Conservation (phyloP, 2,113 vertebrate genomes). For the Istiophorus platypterus region DNA sequence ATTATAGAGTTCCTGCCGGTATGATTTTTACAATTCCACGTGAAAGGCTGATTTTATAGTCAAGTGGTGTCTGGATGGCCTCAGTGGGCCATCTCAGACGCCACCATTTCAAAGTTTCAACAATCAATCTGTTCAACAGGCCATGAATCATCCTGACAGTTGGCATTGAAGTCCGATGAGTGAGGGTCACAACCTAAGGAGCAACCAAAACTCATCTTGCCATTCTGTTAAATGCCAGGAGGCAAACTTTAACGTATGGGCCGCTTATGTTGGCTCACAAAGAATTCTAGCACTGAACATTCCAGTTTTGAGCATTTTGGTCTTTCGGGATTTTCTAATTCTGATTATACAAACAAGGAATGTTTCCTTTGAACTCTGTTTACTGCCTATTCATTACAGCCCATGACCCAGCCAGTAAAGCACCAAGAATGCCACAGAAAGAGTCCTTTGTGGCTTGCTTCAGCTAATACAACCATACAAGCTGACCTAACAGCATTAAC, state of each 20-base stretch:
- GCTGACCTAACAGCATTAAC: constrained; percentile 39
- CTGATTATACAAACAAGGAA: constrained; percentile 41
- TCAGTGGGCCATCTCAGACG: background rate
- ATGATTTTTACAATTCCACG: constrained; percentile 7
- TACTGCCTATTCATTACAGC: background rate
- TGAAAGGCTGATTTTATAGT: constrained; percentile 10
- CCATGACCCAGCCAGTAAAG: constrained; percentile 23
- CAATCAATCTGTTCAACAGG: constrained; percentile 20
- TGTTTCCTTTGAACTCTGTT: constrained; percentile 41
- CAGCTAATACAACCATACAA: constrained; percentile 23
- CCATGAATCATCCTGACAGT: constrained; percentile 48
- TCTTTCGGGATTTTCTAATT: constrained; percentile 28
- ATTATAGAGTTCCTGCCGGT: background rate
- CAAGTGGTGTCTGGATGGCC: constrained; percentile 17
- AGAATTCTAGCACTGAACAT: background rate
- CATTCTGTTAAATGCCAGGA: constrained; percentile 6
- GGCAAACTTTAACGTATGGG: background rate
- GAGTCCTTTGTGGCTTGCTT: constrained; percentile 42
- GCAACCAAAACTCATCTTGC: constrained; percentile 8
- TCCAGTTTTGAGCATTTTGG: constrained; percentile 25
- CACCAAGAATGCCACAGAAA: constrained; percentile 40
- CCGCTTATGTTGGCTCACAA: background rate
- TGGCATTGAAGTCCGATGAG: constrained; percentile 18
- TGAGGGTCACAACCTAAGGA: constrained; percentile 13
- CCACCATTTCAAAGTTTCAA: constrained; percentile 6